These are phyloP conservation scores for Kryptolebias marmoratus DNA, from an alignment of 2,113 vertebrate genomes.

Conservation along the genomic window DNA sequence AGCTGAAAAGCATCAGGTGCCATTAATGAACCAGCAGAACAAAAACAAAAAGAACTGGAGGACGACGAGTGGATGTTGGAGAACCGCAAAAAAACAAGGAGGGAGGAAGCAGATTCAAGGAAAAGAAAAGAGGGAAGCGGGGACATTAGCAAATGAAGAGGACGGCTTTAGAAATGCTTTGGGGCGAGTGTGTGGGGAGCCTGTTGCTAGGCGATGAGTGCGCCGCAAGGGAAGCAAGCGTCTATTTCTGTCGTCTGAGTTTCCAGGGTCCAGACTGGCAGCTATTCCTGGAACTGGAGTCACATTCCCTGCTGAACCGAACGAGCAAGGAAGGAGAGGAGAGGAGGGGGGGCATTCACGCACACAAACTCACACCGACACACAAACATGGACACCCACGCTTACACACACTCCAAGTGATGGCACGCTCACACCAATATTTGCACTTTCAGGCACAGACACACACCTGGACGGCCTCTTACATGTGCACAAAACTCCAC, in stretches of 20 bases:
- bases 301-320: conserved; percentile 78
- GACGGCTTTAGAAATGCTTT: conserved; percentile 69
- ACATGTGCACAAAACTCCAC: conserved; percentile 7
- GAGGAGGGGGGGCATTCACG: neutral
- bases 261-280: conserved; percentile 84
- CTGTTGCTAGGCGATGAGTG: conserved; percentile 83
- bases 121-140: conserved; percentile 25
- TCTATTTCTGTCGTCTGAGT: conserved; percentile 82
- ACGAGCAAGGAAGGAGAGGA: conserved; percentile 29
- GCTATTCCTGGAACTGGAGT: conserved; percentile 83
- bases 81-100: conserved; percentile 24
- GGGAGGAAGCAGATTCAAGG: conserved; percentile 14
- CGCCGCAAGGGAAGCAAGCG: conserved; percentile 70
- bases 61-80: conserved; percentile 21
- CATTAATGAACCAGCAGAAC: conserved; percentile 11
- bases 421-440: conserved; percentile 29
- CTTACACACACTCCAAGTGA: conserved; percentile 27
- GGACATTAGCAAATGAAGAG: conserved; percentile 48
- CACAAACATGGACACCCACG: conserved; percentile 40
- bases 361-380: conserved; percentile 14
- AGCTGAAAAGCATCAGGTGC: conserved; percentile 48
- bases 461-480: conserved; percentile 4
- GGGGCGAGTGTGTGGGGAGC: conserved; percentile 74
- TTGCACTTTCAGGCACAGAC: conserved; percentile 13
- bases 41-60: neutral